phyloP scores from a whole-genome alignment of 2,888 invertebrate genomes.

The Epirrhoe alternata region DNA sequence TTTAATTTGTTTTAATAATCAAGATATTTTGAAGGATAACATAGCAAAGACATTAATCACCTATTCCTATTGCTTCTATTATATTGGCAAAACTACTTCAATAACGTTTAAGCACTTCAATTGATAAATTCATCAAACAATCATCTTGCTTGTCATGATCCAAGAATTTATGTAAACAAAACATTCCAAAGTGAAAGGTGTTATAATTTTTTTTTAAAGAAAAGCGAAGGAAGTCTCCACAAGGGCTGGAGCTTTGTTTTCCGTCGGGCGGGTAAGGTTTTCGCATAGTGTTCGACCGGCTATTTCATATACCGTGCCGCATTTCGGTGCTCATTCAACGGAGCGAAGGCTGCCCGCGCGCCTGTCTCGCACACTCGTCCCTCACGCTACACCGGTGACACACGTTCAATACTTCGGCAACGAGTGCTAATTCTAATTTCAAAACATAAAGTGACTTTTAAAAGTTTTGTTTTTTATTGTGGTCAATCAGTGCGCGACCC shows the following conservation, averaged over 20 bases:
- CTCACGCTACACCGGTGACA: constrained; percentile 70
- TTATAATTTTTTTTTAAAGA: constrained; percentile 28
- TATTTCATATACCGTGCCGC: constrained; percentile 83
- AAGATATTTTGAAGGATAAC: background rate
- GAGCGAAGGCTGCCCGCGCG: constrained; percentile 81
- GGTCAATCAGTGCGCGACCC: constrained; percentile 47
- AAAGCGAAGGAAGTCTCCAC: constrained; percentile 62
- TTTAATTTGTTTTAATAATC: background rate
- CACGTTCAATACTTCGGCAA: constrained; percentile 60
- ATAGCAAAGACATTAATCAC: constrained; percentile 14
- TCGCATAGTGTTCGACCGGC: constrained; percentile 81
- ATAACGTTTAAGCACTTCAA: constrained; percentile 18
- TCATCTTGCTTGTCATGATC: constrained; percentile 33
- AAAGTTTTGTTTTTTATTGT: constrained; percentile 33
- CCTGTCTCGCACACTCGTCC: constrained; percentile 75
- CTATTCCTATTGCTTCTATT: background rate
- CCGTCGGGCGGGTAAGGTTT: constrained; percentile 77
- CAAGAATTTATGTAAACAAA: constrained; percentile 33
- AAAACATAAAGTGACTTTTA: constrained; percentile 21
- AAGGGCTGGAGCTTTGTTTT: constrained; percentile 69
- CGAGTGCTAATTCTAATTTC: constrained; percentile 56
- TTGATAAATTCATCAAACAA: constrained; percentile 37
- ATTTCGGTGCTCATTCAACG: constrained; percentile 85
- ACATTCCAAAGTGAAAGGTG: constrained; percentile 32
- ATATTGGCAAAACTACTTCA: constrained; percentile 7